Evolutionary conservation across 2,888 invertebrate genomes (phyloP).

Genomic region (Platyscelio sp.): DNA sequence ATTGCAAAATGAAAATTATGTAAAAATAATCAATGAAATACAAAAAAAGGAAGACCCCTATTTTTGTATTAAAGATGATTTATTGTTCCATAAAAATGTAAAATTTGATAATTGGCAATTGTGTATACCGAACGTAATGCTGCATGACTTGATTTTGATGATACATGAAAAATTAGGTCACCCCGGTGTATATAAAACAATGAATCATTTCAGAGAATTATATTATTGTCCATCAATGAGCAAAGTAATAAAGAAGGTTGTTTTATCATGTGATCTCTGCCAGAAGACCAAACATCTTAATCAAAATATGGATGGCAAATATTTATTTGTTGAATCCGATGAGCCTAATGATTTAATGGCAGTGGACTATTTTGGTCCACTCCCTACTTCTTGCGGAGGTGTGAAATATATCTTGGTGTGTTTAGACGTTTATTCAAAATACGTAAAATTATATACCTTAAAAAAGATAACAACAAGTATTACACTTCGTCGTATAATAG

Average conservation of each 20-base stretch:
- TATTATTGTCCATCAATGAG: neutral
- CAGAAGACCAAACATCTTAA: neutral
- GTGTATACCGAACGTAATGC: neutral
- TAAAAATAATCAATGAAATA: neutral
- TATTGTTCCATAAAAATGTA: neutral
- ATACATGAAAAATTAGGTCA: neutral
- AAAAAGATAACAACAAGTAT: neutral
- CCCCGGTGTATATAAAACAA: neutral
- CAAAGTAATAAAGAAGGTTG: neutral
- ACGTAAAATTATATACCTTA: conserved; percentile 25
- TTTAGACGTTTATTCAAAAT: neutral
- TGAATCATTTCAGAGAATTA: neutral
- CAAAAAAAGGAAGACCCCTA: neutral
- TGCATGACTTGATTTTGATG: neutral
- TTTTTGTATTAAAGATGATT: neutral
- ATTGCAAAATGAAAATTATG: too few relatives aligned
- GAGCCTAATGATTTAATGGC: neutral
- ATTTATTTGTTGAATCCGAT: neutral
- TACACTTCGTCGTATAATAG: neutral
- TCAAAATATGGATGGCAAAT: neutral
- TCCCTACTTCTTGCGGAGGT: neutral
- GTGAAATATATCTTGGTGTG: neutral
- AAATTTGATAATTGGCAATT: neutral
- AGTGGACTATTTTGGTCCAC: neutral
- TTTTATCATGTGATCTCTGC: neutral